Conservation (phyloP, 2,888 invertebrate genomes). For the Drosophila pseudotakahashii region DNA sequence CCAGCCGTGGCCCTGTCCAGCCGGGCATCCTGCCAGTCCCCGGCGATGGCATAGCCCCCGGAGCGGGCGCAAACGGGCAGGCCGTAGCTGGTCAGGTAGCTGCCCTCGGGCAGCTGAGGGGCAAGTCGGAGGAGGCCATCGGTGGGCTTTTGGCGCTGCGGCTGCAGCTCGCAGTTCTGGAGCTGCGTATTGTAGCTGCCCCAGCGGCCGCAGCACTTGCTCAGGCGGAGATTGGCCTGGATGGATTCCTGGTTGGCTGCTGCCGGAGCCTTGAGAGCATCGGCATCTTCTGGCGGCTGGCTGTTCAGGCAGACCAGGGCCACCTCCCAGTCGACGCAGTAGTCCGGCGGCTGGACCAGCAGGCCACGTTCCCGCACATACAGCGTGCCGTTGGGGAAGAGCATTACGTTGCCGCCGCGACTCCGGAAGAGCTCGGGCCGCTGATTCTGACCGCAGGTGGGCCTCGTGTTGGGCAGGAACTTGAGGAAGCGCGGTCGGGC, state of each 20-base stretch:
- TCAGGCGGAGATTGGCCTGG: constrained; percentile 74
- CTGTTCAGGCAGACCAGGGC: constrained; percentile 85
- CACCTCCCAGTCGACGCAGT: constrained; percentile 89
- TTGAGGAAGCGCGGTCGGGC: constrained; percentile 84
- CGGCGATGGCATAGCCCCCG: constrained; percentile 75
- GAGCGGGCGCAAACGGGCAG: constrained; percentile 70
- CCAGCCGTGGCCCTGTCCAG: constrained; percentile 56
- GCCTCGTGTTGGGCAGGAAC: constrained; percentile 82
- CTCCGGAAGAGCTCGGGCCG: constrained; percentile 82
- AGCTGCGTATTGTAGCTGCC: constrained; percentile 87
- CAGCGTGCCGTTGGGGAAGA: constrained; percentile 89
- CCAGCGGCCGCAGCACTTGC: constrained; percentile 90
- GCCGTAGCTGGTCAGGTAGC: constrained; percentile 76
- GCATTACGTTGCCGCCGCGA: constrained; percentile 80
- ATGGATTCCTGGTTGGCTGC: constrained; percentile 23
- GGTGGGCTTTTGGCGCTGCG: not conserved
- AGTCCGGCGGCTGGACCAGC: constrained; percentile 86
- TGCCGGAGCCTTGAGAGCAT: not conserved
- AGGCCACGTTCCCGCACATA: constrained; percentile 85
- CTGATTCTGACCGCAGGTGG: constrained; percentile 58
- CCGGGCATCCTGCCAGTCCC: constrained; percentile 70
- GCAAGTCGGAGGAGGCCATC: constrained; percentile 58
- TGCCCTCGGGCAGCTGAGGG: constrained; percentile 53
- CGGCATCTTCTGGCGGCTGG: not conserved
- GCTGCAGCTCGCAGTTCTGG: constrained; percentile 84